These are phyloP conservation scores for Coranthus polyacanthus DNA, from an alignment of 2,797 vertebrate species.

Conservation along the genomic window DNA sequence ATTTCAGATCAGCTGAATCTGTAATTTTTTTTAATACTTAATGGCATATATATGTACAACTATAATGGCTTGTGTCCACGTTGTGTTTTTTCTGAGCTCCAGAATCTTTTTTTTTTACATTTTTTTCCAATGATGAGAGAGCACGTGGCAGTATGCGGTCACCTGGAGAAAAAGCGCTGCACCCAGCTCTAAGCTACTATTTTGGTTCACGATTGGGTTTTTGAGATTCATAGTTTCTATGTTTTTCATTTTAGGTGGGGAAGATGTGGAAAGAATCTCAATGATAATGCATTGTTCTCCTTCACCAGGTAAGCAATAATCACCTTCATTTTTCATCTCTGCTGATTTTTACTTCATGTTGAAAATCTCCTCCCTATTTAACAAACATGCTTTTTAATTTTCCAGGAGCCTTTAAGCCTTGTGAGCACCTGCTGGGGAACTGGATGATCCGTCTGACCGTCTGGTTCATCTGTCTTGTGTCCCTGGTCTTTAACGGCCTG, in stretches of 20 bases:
- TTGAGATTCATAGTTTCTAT: neutral
- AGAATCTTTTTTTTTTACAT: no score
- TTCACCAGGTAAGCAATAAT: slow-evolving; percentile 87
- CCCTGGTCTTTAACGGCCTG: slow-evolving; percentile 93
- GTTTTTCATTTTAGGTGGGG: slow-evolving; percentile 61
- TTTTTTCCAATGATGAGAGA: no score
- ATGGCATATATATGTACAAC: no score
- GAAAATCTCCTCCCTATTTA: neutral
- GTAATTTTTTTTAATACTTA: no score
- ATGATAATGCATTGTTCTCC: slow-evolving; percentile 95
- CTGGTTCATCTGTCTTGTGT: slow-evolving; percentile 98
- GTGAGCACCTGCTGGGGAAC: slow-evolving; percentile 95
- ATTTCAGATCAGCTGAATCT: no score
- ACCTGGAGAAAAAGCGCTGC: no score
- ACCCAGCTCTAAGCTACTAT: neutral
- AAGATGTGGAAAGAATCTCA: slow-evolving; percentile 89
- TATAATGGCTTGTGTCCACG: no score
- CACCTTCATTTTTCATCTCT: neutral
- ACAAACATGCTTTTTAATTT: slow-evolving; percentile 7
- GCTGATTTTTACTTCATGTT: neutral
- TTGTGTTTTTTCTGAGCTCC: no score
- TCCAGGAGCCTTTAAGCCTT: slow-evolving; percentile 97
- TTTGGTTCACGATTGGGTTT: neutral
- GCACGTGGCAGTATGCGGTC: no score
- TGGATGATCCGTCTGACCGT: slow-evolving; percentile 99